Base-by-base conservation (phyloP, 2,888 invertebrate species). In the Diarsia mendica region DNA sequence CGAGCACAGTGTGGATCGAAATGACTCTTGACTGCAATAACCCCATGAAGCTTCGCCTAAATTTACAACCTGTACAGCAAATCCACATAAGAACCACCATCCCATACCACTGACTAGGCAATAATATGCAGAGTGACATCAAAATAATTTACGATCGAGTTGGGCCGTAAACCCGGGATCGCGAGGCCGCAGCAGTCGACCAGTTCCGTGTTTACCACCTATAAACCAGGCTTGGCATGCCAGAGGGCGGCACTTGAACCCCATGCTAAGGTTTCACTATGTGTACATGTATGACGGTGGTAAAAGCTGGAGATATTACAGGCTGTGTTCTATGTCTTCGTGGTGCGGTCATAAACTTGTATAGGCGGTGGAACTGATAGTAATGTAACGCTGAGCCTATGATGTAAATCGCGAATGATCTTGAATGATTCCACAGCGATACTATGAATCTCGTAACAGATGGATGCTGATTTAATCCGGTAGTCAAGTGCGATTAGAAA, bases 81-180 rank as follows among this genome's bases (percentile, higher is more conserved):
- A 33, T 49, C 48, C 64, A 58, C 66, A 63, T 69, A 64, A 72
- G 69, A 71, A 11, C 63, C 76, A 79, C 64, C 68, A 74, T 69
- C 80, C 75, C 73, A 74, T 72, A 85, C 72, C 73, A 71, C 72
- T 78, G 71, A 72, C 61, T 74, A 75, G 66, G 80, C 80, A 77
- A 81, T 80, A 86, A 88, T 84, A 88, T 88, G 87, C 87, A 86
- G 77, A 86, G 81, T 87, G 87, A 86, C 87, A 88, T 85, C 77
- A 81, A 82, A 77, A 86, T 87, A 87, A 87, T 87, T 88, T 87
- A 87, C 88, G 87, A 87, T 72, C 78, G 58, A 46, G 82, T 64
- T 66, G 61, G 67, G 82, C 73, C 58, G 72, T 87, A 88, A 87
- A 86, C 58, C 70, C 65, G 82, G 85, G 83, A 80, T 72, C 80